Percentiles rank a stretch among this genome's conserved stretches.
Evolutionary conservation across 2,888 invertebrate species (phyloP).

Genomic region (Cryptus armator): DNA sequence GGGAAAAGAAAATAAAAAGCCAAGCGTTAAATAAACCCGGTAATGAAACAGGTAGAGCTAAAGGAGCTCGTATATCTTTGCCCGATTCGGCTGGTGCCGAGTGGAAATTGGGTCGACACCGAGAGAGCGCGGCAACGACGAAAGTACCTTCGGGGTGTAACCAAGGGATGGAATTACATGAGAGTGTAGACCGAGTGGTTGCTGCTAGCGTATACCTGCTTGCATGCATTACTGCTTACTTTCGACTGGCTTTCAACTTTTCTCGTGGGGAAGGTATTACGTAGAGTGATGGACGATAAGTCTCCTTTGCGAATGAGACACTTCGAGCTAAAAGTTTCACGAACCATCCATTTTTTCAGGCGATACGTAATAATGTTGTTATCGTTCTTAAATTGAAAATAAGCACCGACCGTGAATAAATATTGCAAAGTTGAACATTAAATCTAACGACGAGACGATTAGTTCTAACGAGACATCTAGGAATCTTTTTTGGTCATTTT

Average conservation of each 20-base stretch:
- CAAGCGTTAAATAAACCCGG: conserved; percentile 34
- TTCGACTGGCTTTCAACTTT: background rate
- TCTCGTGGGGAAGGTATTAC: background rate
- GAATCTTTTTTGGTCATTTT: too few species aligned
- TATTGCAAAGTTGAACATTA: too few species aligned
- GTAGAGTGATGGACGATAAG: background rate
- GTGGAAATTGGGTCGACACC: conserved; percentile 27
- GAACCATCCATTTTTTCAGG: too few species aligned
- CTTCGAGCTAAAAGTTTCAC: background rate
- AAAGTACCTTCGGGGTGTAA: background rate
- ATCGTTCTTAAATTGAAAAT: too few species aligned
- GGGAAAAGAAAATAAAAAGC: conserved; percentile 15
- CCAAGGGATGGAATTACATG: conserved; percentile 10
- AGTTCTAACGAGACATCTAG: too few species aligned
- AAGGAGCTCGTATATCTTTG: background rate
- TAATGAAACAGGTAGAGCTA: background rate
- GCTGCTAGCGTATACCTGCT: background rate
- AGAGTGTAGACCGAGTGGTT: background rate
- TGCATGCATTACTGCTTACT: background rate
- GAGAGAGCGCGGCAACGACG: conserved; percentile 1
- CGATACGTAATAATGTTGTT: too few species aligned
- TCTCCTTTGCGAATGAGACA: background rate
- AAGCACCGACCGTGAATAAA: too few species aligned
- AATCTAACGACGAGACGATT: too few species aligned
- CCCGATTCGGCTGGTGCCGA: background rate